Evolutionary conservation across 2,888 invertebrate species (phyloP).

Genomic region (Empis livida): DNA sequence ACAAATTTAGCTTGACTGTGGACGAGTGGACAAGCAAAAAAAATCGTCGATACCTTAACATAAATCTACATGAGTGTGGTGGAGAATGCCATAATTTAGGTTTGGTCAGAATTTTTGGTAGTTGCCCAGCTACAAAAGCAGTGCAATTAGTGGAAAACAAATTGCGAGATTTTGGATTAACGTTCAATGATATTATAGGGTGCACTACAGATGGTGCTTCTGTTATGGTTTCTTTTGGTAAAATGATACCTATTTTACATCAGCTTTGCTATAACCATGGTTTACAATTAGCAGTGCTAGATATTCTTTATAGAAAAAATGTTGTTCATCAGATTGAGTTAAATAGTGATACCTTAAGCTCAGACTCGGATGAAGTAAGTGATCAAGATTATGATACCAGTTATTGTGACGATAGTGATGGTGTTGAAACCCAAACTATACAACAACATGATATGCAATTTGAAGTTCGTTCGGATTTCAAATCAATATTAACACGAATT

Average conservation of each 20-base stretch:
- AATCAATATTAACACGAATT: neutral
- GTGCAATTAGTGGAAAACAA: neutral
- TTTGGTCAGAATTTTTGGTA: neutral
- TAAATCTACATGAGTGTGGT: neutral
- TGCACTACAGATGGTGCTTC: neutral
- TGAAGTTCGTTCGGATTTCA: too few relatives aligned
- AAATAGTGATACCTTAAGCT: too few relatives aligned
- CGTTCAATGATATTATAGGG: neutral
- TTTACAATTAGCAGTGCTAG: neutral
- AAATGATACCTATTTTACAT: neutral
- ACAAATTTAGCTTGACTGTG: neutral
- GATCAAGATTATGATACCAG: too few relatives aligned
- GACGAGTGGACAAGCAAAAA: neutral
- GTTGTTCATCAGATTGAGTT: too few relatives aligned
- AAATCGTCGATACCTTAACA: neutral
- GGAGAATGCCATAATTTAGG: neutral
- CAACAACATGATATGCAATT: too few relatives aligned
- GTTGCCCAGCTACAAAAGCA: neutral
- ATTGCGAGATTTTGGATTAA: neutral
- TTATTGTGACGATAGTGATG: too few relatives aligned
- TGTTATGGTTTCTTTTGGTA: neutral
- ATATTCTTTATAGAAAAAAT: neutral
- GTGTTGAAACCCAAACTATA: too few relatives aligned
- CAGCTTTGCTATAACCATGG: neutral
- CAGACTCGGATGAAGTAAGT: too few relatives aligned